A percentile compares a stretch with the other conserved stretches of the same genome.
Conservation (phyloP, 2,113 vertebrate genomes). For the Gallinago media region DNA sequence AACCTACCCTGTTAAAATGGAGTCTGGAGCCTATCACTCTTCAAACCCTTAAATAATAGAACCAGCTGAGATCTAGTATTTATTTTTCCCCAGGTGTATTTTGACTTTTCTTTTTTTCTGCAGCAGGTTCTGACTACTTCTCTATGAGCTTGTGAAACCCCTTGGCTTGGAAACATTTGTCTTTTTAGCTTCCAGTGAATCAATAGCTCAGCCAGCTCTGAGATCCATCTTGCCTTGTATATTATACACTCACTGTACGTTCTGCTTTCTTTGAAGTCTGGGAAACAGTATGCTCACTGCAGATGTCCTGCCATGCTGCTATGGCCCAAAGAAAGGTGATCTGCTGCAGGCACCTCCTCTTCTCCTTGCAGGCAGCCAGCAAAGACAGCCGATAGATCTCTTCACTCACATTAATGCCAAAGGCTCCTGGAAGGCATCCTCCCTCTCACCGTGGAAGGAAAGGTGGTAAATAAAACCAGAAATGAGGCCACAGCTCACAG, state of each 20-base stretch:
- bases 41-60: neutral
- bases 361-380: neutral
- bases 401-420: neutral
- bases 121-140: neutral
- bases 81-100: neutral
- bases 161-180: neutral
- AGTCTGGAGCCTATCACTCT: neutral
- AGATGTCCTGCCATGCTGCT: neutral
- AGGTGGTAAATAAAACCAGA: neutral
- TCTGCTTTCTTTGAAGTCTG: neutral
- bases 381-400: neutral
- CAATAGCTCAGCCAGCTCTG: neutral
- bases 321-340: neutral
- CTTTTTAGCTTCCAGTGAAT: neutral
- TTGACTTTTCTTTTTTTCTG: neutral
- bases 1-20: neutral
- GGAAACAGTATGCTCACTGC: neutral
- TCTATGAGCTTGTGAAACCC: neutral
- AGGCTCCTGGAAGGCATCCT: neutral
- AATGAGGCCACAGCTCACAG: neutral
- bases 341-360: neutral
- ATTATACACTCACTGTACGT: neutral
- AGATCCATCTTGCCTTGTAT: neutral
- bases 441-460: neutral
- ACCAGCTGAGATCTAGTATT: neutral